Evolutionary conservation across 2,797 vertebrate genomes (phyloP).

Genomic region (Petrocephalus schoutedeni): DNA sequence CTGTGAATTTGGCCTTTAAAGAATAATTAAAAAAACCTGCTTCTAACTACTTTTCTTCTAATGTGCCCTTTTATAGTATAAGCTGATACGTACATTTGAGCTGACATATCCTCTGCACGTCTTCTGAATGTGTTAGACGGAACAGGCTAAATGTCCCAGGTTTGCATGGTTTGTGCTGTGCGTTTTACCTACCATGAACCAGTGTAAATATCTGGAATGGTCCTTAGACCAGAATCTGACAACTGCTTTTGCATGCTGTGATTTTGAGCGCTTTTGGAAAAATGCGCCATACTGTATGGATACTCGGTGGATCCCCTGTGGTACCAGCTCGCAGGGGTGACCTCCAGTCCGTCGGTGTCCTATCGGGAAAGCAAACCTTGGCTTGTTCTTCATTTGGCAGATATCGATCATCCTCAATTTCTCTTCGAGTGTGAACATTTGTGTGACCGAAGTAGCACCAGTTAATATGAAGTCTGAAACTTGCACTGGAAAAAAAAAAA

Average conservation of each 20-base stretch:
- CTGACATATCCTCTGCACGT: background rate
- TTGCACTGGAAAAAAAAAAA: slow-evolving; percentile 25
- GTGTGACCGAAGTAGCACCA: background rate
- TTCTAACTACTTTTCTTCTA: background rate
- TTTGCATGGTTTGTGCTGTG: background rate
- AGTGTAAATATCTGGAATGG: background rate
- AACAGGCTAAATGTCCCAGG: background rate
- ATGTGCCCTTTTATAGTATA: background rate
- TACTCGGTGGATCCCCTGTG: background rate
- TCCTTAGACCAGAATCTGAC: background rate
- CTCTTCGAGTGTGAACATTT: background rate
- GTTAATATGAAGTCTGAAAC: slow-evolving; percentile 15
- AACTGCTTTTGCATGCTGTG: background rate
- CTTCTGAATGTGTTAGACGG: background rate
- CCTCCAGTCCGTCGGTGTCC: background rate
- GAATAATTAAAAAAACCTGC: background rate
- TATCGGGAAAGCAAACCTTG: background rate
- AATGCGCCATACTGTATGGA: background rate
- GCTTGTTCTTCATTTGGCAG: background rate
- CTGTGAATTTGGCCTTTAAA: background rate
- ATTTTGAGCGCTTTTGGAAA: background rate
- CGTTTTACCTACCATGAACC: background rate
- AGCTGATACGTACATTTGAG: background rate
- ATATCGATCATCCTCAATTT: background rate
- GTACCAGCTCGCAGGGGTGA: background rate